Percentiles rank a stretch among this genome's conserved stretches.
Conservation (phyloP, 2,797 vertebrate genomes). For the Gobio occitaniae region DNA sequence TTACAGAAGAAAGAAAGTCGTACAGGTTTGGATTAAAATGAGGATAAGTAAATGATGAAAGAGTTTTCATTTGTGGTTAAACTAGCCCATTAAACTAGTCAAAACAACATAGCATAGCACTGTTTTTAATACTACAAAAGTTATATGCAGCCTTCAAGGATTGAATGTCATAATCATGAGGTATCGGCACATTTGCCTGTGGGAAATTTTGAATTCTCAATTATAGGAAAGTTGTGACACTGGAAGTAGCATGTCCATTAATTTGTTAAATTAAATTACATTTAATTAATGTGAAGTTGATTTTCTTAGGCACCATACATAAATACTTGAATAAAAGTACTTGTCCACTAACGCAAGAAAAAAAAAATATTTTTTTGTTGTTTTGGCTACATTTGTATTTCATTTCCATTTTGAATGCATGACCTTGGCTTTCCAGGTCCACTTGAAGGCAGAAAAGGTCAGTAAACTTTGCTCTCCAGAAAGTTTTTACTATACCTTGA, state of each 20-base stretch:
- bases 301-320: neutral
- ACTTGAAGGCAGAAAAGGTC: neutral
- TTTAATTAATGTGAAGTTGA: neutral
- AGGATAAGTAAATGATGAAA: neutral
- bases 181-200: no score
- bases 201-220: no score
- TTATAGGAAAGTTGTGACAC: no score
- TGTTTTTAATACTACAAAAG: neutral
- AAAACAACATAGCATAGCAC: neutral
- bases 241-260: no score
- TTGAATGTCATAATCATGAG: no score
- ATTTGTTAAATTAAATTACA: neutral
- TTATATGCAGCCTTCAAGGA: neutral
- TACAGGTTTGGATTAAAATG: neutral
- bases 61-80: neutral
- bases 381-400: neutral
- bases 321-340: neutral
- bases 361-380: no score
- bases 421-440: neutral
- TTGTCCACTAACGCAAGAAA: neutral
- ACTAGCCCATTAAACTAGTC: neutral
- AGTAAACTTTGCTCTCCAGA: neutral
- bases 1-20: neutral
- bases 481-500: neutral
- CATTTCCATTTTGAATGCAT: neutral